A percentile compares a stretch with the other conserved stretches of the same genome.
Evolutionary conservation across 2,113 vertebrate species (phyloP).

Genomic region (Lasiurus borealis): DNA sequence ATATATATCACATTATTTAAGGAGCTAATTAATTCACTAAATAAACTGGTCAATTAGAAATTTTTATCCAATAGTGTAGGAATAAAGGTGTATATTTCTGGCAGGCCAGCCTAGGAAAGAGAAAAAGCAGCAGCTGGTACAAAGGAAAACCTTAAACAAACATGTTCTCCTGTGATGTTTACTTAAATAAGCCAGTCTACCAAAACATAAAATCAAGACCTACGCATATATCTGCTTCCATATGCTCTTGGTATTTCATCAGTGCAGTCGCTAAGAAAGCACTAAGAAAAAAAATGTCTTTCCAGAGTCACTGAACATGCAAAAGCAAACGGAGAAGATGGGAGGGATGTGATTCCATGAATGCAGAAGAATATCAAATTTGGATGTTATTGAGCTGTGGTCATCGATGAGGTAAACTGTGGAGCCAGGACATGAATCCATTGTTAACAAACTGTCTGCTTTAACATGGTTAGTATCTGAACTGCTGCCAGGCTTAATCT

Average conservation of each 20-base stretch:
- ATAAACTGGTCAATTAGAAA: not conserved
- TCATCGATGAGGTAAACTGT: not conserved
- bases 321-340: not conserved
- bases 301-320: not conserved
- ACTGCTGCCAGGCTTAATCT: not conserved
- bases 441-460: not conserved
- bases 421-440: not conserved
- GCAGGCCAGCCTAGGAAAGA: not conserved
- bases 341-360: not conserved
- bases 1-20: not conserved
- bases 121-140: constrained; percentile 50
- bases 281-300: not conserved
- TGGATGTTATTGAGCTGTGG: not conserved
- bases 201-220: constrained; percentile 73
- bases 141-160: constrained; percentile 67
- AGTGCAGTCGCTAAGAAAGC: constrained; percentile 20
- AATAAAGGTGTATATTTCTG: constrained; percentile 59
- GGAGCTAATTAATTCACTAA: not conserved
- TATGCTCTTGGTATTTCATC: constrained; percentile 58
- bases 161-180: constrained; percentile 61
- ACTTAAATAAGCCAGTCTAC: constrained; percentile 72
- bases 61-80: not conserved
- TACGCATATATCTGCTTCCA: constrained; percentile 61
- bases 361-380: not conserved
- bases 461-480: not conserved